Conservation (phyloP, 2,113 vertebrate species). For the Corydoras sp. region DNA sequence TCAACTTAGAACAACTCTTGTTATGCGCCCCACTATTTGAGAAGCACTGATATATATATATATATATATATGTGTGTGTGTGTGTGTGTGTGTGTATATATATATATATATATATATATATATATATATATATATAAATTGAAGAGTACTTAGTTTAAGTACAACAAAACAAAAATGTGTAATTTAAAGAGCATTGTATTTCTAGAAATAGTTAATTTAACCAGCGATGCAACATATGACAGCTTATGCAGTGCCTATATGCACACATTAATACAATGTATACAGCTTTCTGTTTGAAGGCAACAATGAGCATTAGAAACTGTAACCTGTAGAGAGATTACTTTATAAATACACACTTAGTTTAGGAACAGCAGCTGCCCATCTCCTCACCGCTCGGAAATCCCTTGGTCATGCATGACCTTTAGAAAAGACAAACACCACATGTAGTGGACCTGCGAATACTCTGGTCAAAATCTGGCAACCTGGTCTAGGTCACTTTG, state of each 20-base stretch:
- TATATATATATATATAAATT: too few species aligned
- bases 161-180: too few species aligned
- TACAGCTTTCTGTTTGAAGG: conserved; percentile 5
- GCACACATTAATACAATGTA: not conserved
- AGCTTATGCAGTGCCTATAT: not conserved
- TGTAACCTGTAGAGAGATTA: conserved; percentile 14
- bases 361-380: conserved; percentile 54
- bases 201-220: not conserved
- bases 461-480: conserved; percentile 24
- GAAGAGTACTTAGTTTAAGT: too few species aligned
- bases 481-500: conserved; percentile 3
- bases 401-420: conserved; percentile 24
- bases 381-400: conserved; percentile 26
- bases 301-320: conserved; percentile 24
- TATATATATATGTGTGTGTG: too few species aligned
- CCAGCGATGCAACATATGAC: not conserved
- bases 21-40: too few species aligned
- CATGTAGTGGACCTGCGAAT: conserved; percentile 10
- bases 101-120: too few species aligned
- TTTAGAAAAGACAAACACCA: conserved; percentile 42
- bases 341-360: conserved; percentile 51
- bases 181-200: too few species aligned
- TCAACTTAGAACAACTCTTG: too few species aligned
- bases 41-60: too few species aligned
- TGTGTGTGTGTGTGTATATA: too few species aligned